Evolutionary conservation across 2,888 invertebrate species (phyloP).

Genomic region (Orthonychiurus folsomi): DNA sequence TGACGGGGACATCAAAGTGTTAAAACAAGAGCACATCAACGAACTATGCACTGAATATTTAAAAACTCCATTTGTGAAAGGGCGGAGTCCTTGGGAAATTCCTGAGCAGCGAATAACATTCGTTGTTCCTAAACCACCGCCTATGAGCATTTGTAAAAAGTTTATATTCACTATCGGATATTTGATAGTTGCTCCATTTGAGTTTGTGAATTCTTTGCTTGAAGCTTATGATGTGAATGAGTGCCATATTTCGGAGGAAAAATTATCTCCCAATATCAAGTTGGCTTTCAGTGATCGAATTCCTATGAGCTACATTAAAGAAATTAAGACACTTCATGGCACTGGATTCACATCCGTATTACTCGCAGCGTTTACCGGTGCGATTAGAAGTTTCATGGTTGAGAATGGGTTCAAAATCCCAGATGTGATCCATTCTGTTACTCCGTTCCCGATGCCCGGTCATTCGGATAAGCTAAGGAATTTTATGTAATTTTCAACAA

Average conservation of each 20-base stretch:
- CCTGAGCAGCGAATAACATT: background rate
- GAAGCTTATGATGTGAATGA: background rate
- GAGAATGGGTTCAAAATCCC: slow-evolving; percentile 3
- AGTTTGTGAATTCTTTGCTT: background rate
- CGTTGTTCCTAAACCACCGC: background rate
- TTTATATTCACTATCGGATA: background rate
- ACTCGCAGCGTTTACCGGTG: slow-evolving; percentile 33
- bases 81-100: background rate
- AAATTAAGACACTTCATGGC: slow-evolving; percentile 18
- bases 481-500: slow-evolving; percentile 1
- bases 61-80: background rate
- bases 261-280: background rate
- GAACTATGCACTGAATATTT: background rate
- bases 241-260: background rate
- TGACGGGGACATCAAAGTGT: background rate
- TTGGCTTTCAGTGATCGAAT: slow-evolving; percentile 7
- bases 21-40: background rate
- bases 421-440: background rate
- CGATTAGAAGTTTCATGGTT: slow-evolving; percentile 29
- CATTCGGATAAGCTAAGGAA: slow-evolving; percentile 12
- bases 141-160: background rate
- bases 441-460: slow-evolving; percentile 6
- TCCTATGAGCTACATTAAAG: slow-evolving; percentile 24
- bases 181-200: background rate
- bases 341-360: slow-evolving; percentile 31